These are phyloP conservation scores for Dioctria rufipes DNA, from an alignment of 2,888 invertebrate genomes.

Conservation along the genomic window DNA sequence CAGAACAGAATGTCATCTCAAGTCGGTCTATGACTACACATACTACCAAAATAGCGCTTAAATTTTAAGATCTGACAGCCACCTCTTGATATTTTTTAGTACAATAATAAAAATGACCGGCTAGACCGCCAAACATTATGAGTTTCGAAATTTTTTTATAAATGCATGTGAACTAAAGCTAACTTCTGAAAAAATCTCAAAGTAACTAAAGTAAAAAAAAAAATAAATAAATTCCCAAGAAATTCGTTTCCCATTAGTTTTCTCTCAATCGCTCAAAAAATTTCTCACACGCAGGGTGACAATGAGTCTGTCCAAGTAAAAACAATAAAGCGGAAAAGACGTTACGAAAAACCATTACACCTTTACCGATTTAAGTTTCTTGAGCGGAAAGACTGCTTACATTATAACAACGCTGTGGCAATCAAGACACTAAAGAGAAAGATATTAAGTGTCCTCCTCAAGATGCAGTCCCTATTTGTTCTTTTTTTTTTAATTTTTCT, in stretches of 20 bases:
- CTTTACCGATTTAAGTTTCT: slow-evolving; percentile 34
- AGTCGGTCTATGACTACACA: too few relatives aligned
- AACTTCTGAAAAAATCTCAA: too few relatives aligned
- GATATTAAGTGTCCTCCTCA: slow-evolving; percentile 47
- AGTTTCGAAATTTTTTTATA: too few relatives aligned
- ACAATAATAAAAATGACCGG: too few relatives aligned
- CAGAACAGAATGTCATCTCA: too few relatives aligned
- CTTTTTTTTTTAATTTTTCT: slow-evolving; percentile 31
- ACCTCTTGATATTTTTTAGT: too few relatives aligned
- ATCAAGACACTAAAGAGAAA: slow-evolving; percentile 21
- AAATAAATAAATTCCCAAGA: neutral
- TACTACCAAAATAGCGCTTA: too few relatives aligned
- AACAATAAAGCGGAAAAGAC: slow-evolving; percentile 3
- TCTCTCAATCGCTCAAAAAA: neutral
- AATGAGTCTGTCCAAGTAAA: neutral
- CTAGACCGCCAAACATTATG: too few relatives aligned
- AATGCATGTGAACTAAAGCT: too few relatives aligned
- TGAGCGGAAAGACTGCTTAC: slow-evolving; percentile 30
- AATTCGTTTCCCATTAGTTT: slow-evolving; percentile 23
- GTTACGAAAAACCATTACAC: slow-evolving; percentile 13
- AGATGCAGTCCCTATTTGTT: neutral
- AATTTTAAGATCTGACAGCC: too few relatives aligned
- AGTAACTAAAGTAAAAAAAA: too few relatives aligned
- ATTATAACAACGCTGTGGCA: neutral
- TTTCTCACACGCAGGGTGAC: slow-evolving; percentile 22